Evolutionary conservation across 1,140 invertebrate species (phyloP).

Genomic region (Olivierus martensii): DNA sequence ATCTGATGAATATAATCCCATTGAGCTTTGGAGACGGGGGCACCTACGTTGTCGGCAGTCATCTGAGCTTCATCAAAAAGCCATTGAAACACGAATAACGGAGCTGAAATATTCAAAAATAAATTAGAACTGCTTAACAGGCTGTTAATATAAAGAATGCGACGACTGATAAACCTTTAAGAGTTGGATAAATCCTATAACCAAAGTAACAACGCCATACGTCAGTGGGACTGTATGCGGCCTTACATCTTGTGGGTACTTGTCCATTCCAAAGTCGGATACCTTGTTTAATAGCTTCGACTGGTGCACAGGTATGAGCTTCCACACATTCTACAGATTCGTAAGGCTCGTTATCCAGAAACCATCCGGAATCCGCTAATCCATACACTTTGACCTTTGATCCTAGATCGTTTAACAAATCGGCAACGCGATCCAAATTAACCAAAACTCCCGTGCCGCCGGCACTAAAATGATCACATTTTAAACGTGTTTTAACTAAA

Average conservation of each 20-base stretch:
- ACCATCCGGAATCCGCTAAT: conserved; percentile 85
- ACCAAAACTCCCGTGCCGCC: conserved; percentile 83
- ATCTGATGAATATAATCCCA: conserved; percentile 88
- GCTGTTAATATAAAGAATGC: too few relatives aligned
- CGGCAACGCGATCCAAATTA: conserved; percentile 66
- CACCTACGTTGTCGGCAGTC: conserved; percentile 71
- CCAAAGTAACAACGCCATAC: conserved; percentile 87
- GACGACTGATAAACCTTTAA: conserved; percentile 52
- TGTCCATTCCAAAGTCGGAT: conserved; percentile 57
- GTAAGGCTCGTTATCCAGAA: conserved; percentile 65
- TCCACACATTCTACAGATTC: conserved; percentile 32
- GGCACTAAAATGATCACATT: conserved; percentile 45
- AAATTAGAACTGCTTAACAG: background rate
- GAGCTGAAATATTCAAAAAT: conserved; percentile 41
- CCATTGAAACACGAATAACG: conserved; percentile 88
- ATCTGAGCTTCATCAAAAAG: conserved; percentile 90
- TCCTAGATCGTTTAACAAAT: conserved; percentile 39
- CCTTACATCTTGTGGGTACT: conserved; percentile 56
- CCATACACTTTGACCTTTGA: conserved; percentile 56
- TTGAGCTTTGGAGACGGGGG: conserved; percentile 68
- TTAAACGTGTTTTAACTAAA: background rate
- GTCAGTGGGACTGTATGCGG: conserved; percentile 46
- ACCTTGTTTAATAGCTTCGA: conserved; percentile 55
- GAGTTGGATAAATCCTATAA: conserved; percentile 69
- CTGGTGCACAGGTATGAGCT: conserved; percentile 35